A percentile compares a stretch with the other conserved stretches of the same genome.
These are phyloP conservation scores for Pollenia griseotomentosa DNA, from an alignment of 2,888 invertebrate genomes.

Conservation along the genomic window DNA sequence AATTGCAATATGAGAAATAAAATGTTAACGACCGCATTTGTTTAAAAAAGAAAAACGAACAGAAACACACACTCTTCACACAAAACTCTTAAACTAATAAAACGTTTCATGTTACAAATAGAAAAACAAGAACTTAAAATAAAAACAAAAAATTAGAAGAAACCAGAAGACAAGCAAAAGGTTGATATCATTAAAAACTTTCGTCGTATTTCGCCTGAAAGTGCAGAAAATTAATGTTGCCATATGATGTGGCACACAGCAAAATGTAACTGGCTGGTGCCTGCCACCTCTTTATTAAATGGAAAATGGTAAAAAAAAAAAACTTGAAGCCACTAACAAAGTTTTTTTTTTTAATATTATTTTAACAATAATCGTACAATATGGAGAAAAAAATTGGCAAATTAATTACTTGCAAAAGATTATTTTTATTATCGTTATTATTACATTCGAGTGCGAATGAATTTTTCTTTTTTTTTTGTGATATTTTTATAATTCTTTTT, in stretches of 20 bases:
- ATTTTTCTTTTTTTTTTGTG: background rate
- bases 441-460: conserved; percentile 13
- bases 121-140: background rate
- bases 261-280: background rate
- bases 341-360: conserved; percentile 40
- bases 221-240: conserved; percentile 36
- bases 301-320: background rate
- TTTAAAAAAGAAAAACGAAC: conserved; percentile 43
- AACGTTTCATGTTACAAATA: conserved; percentile 57
- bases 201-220: conserved; percentile 22
- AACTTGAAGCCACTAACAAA: conserved; percentile 21
- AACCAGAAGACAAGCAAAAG: conserved; percentile 51
- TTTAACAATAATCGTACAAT: conserved; percentile 40
- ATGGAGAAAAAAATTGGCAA: conserved; percentile 31
- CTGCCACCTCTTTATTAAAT: background rate
- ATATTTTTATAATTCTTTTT: background rate
- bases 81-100: conserved; percentile 70
- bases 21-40: conserved; percentile 74
- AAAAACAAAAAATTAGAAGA: background rate
- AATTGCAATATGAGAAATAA: conserved; percentile 70
- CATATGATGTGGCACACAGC: conserved; percentile 40
- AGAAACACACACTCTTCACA: conserved; percentile 19
- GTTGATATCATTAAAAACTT: conserved; percentile 65
- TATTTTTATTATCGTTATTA: conserved; percentile 39
- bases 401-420: conserved; percentile 67